Evolutionary conservation across 2,888 invertebrate genomes (phyloP).

Genomic region (Chloroclystis v-ata): DNA sequence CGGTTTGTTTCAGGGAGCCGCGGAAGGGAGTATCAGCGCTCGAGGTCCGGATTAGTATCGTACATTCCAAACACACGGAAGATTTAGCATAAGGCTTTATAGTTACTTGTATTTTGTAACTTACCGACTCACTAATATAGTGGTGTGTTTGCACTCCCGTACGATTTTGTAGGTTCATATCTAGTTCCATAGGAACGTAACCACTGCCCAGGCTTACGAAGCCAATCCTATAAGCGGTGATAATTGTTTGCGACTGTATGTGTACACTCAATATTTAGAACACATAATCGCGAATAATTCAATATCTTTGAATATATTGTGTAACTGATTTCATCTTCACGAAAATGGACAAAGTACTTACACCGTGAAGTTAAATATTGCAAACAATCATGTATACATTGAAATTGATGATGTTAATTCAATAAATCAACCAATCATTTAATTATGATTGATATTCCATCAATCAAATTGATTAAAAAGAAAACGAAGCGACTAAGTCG

Average conservation of each 20-base stretch:
- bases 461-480: too few relatives aligned
- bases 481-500: too few relatives aligned
- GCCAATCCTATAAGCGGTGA: slow-evolving; percentile 41
- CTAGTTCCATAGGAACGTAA: slow-evolving; percentile 34
- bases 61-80: slow-evolving; percentile 41
- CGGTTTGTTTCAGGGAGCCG: slow-evolving; percentile 14
- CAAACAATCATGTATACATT: too few relatives aligned
- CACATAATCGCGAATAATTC: too few relatives aligned
- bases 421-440: too few relatives aligned
- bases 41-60: slow-evolving; percentile 33
- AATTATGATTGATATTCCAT: too few relatives aligned
- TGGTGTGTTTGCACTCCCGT: slow-evolving; percentile 14
- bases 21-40: neutral
- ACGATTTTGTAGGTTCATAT: slow-evolving; percentile 10
- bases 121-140: slow-evolving; percentile 8
- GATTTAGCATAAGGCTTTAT: slow-evolving; percentile 22
- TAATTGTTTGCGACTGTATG: slow-evolving; percentile 3
- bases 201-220: slow-evolving; percentile 49
- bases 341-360: slow-evolving; percentile 31
- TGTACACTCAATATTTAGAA: too few relatives aligned
- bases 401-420: too few relatives aligned
- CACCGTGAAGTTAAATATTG: slow-evolving; percentile 18
- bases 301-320: slow-evolving; percentile 32
- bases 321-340: slow-evolving; percentile 25
- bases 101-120: slow-evolving; percentile 24